Evolutionary conservation across 2,888 invertebrate genomes (phyloP), one percentile per base, ranked within the genome.

Genomic region (Hirudinaria manillensis): DNA sequence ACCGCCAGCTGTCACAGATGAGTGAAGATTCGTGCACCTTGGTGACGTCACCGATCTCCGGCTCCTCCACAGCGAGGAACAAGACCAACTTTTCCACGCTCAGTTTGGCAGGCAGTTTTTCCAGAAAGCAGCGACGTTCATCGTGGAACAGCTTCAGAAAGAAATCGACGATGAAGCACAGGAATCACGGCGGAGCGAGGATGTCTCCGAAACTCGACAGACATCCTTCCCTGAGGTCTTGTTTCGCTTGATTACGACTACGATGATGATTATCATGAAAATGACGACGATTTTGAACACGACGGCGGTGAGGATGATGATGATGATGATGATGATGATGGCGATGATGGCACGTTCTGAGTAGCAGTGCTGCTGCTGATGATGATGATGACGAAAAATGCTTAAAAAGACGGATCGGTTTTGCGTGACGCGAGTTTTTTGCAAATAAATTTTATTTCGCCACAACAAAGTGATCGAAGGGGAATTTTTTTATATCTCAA

Each of bases 51-150:
- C 29, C 61, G 61, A n/a, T 29, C 21, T 16, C 53, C 24, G 61
- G 24, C 24, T 13, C 53, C 13, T 16, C 21, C 53, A 16, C 6
- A 61, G 61, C 19, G 34, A 68, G 36, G 24, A 65, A 65, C 24
- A 73, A 73, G n/a, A 73, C 24, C 34, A 56, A 73, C 24, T 45
- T 73, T 73, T 73, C 73, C 16, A 73, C 73, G 29, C 29, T 73
- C 36, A 73, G 55, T 34, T 29, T 73, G n/a, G 65, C 73, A 3
- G 73, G 73, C 21, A 73, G 73, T 55, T 73, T 73, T 38, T 6
- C 24, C 36, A 53, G 36, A 27, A 73, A 61, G 32, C 61, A 73
- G 16, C 29, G 36, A 36, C 21, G 32, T 68, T 34, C n/a, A 10
- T 34, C 34, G 6, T 34, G 29, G 34, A 34, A 36, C n/a, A 68